Evolutionary conservation across 2,888 invertebrate species (phyloP).

Genomic region (Acanthococcus lagerstroemiae): DNA sequence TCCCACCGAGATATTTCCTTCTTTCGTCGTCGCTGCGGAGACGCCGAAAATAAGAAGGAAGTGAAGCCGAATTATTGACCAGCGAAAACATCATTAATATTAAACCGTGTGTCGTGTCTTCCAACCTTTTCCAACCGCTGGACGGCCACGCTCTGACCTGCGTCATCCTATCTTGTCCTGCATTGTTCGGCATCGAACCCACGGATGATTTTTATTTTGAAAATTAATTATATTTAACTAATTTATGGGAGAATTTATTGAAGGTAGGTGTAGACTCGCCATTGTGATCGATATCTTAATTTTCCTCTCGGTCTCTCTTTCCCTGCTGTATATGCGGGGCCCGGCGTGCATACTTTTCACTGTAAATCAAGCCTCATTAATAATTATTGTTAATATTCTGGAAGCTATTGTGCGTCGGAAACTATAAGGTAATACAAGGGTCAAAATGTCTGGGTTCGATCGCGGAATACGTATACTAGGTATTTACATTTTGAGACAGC

Average conservation of each 20-base stretch:
- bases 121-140: no score
- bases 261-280: neutral
- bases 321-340: no score
- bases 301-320: neutral
- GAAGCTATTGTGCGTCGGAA: neutral
- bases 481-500: no score
- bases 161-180: neutral
- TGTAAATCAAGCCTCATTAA: neutral
- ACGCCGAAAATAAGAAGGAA: neutral
- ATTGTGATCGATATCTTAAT: neutral
- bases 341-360: neutral
- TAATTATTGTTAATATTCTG: neutral
- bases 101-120: no score
- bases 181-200: neutral
- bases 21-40: neutral
- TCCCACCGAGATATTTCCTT: neutral
- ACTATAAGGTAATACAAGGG: no score
- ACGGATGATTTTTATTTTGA: neutral
- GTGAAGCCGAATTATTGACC: no score
- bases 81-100: neutral
- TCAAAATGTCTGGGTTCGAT: no score
- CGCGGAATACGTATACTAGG: no score
- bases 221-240: neutral
- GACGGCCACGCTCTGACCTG: neutral
- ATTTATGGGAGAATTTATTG: neutral